Percentiles rank a stretch among this genome's conserved stretches.
phyloP scores from a whole-genome alignment of 2,888 invertebrate genomes.

The Cheilosia impressa region DNA sequence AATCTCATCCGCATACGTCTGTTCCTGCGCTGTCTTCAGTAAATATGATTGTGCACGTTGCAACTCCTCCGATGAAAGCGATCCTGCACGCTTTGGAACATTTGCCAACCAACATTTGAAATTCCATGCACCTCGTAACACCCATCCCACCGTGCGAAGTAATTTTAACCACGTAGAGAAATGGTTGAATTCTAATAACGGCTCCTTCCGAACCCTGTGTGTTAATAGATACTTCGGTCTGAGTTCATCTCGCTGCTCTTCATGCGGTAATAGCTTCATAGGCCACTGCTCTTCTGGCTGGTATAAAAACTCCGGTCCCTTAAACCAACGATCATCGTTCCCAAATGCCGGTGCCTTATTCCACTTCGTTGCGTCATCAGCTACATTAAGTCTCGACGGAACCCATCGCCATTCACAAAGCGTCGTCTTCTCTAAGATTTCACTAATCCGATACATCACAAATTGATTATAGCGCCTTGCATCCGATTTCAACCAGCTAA shows the following conservation, averaged over 20 bases:
- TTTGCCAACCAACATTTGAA: too few species aligned
- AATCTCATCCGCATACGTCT: neutral
- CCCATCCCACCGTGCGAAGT: too few species aligned
- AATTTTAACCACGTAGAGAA: neutral
- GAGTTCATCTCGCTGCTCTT: too few species aligned
- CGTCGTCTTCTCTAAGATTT: too few species aligned
- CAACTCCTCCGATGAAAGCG: too few species aligned
- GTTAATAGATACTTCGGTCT: constrained; percentile 6
- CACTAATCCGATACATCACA: constrained; percentile 58
- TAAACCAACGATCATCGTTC: constrained; percentile 37
- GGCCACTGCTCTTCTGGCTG: constrained; percentile 11
- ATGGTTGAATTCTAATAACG: neutral
- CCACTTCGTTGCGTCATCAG: constrained; percentile 29
- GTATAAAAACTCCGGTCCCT: constrained; percentile 50
- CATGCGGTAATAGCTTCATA: neutral
- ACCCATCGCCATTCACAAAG: constrained; percentile 15
- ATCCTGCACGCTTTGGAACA: too few species aligned
- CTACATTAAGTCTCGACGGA: constrained; percentile 19
- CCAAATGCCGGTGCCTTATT: constrained; percentile 7
- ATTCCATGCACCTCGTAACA: too few species aligned
- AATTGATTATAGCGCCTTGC: constrained; percentile 58
- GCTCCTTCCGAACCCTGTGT: neutral
- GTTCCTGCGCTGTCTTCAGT: neutral
- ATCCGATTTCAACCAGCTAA: too few species aligned
- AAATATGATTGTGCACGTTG: neutral